Base-by-base conservation (phyloP, 2,888 invertebrate species). In the Rutpela maculata region DNA sequence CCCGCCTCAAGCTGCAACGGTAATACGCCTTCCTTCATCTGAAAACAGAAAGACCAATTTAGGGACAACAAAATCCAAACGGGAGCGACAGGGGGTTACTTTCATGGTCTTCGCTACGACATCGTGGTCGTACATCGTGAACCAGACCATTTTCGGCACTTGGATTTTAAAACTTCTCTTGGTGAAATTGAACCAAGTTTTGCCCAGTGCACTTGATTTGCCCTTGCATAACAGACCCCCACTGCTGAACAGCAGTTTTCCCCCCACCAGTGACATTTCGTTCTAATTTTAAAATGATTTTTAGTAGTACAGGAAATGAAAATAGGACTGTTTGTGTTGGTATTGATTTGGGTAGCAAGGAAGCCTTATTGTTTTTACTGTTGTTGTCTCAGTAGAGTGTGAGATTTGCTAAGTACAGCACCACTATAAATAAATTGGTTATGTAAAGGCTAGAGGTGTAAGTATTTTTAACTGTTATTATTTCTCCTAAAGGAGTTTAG, bases 1-100 rank as follows among this genome's bases (percentile, higher is more conserved):
- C 93, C 92, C 10, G 94, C 93, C 84, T 92, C 93, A 85, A 91
- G 86, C 89, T 93, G 93, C 79, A 86, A 86, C 26, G 89, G 89
- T 38, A 88, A 84, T 9, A 89, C 88, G 31, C 83, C 80, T 19
- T 83, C 82, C 35, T 85, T 84, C 89, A 88, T 89, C 89, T 89
- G 82, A 69, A 87, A 87, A 73, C 15, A 56, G 66, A 67, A 62
- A 57, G 70, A 71, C 55, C 60, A 60, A 18, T 65, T 71, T 18
- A 65, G 18, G 15, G 18, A 4, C 50, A 22, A 60, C 4, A 10
- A 18, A 35, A 35, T 35, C 31, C 17, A 15, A 7, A 22, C 9
- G 0, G 17, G 26, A 7, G 35, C 18, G 15, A 19, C 10, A 15
- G 15, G 22, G 11, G n/a, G 35, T 78, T 79, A 79, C 80, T 38